Evolutionary conservation across 1,140 invertebrate genomes (phyloP).

Genomic region (Hyposmocoma kahamanoa): DNA sequence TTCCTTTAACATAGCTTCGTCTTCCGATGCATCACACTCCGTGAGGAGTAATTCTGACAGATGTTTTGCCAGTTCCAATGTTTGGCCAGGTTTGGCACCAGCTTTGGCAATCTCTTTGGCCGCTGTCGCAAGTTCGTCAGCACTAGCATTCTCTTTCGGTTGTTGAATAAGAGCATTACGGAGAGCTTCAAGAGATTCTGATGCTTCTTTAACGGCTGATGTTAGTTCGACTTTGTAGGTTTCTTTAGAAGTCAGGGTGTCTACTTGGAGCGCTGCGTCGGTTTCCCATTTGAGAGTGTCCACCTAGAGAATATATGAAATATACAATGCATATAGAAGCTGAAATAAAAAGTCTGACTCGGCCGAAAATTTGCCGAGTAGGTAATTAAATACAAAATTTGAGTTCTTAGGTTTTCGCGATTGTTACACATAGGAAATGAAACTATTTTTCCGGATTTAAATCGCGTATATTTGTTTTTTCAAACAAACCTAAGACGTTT

Average conservation of each 20-base stretch:
- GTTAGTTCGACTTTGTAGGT: slow-evolving; percentile 84
- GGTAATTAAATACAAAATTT: too few relatives aligned
- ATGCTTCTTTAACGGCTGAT: slow-evolving; percentile 75
- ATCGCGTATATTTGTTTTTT: too few relatives aligned
- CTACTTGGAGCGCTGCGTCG: slow-evolving; percentile 85
- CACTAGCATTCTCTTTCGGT: slow-evolving; percentile 41
- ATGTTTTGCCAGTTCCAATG: slow-evolving; percentile 83
- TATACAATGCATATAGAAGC: too few relatives aligned
- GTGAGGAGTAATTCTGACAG: slow-evolving; percentile 82
- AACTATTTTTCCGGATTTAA: too few relatives aligned
- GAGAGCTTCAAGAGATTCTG: slow-evolving; percentile 48
- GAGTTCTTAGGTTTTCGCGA: too few relatives aligned
- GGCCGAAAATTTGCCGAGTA: too few relatives aligned
- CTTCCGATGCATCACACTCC: slow-evolving; percentile 80
- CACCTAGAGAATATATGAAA: slow-evolving; percentile 69
- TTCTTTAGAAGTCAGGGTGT: slow-evolving; percentile 87
- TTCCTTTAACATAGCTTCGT: slow-evolving; percentile 79
- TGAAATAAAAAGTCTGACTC: too few relatives aligned
- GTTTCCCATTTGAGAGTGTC: slow-evolving; percentile 84
- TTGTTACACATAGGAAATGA: too few relatives aligned
- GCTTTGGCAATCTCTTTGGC: slow-evolving; percentile 64
- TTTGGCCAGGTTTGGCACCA: slow-evolving; percentile 56
- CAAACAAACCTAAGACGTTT: too few relatives aligned
- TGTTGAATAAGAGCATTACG: slow-evolving; percentile 38
- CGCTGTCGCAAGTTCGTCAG: slow-evolving; percentile 55